These are phyloP conservation scores for Chloropsis hardwickii DNA, from an alignment of 2,113 vertebrate genomes.

Conservation along the genomic window DNA sequence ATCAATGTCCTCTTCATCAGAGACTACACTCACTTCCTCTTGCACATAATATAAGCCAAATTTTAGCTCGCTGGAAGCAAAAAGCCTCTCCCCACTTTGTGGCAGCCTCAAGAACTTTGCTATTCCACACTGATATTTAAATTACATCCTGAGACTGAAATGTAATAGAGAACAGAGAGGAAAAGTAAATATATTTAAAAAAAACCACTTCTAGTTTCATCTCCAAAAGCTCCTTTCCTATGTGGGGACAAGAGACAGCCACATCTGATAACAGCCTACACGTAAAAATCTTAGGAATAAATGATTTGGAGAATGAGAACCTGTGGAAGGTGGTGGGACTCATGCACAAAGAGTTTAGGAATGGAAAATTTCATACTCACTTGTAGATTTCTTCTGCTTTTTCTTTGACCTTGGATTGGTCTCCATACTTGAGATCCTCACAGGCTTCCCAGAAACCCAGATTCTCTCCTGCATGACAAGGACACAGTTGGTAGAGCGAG, in stretches of 20 bases:
- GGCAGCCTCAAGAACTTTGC: not conserved
- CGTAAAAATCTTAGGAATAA: not conserved
- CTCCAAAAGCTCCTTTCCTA: not conserved
- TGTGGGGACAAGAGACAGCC: not conserved
- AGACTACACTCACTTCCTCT: not conserved
- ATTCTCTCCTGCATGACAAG: slow-evolving; percentile 83
- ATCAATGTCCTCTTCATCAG: not conserved
- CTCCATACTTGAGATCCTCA: slow-evolving; percentile 94
- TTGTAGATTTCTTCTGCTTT: slow-evolving; percentile 98
- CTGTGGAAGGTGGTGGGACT: not conserved
- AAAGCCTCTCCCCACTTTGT: not conserved
- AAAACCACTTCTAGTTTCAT: not conserved
- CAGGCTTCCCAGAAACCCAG: slow-evolving; percentile 97
- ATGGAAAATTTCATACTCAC: slow-evolving; percentile 64
- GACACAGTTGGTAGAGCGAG: not conserved
- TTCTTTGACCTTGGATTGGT: slow-evolving; percentile 91
- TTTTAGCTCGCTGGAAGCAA: not conserved
- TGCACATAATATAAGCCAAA: not conserved
- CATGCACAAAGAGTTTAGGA: not conserved
- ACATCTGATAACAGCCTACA: not conserved
- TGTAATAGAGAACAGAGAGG: not conserved
- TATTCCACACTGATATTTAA: not conserved
- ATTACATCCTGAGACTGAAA: not conserved
- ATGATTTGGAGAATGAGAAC: not conserved
- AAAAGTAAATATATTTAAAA: not conserved